Evolutionary conservation across 2,888 invertebrate genomes (phyloP).

Genomic region (Lepas anatifera): DNA sequence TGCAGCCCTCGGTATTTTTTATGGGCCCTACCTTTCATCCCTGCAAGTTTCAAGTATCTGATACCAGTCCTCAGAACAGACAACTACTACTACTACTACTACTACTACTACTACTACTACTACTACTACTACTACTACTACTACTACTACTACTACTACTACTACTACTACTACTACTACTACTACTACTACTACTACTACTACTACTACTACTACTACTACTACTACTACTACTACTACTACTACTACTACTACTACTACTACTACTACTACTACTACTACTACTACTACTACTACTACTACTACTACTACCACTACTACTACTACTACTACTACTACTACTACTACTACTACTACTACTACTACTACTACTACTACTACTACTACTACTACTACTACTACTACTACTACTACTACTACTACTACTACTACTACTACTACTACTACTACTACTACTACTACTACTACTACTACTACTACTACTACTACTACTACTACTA

Average conservation of each 20-base stretch:
- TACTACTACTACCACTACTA: neutral
- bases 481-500: slow-evolving; percentile 13
- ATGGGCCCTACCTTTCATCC: too few relatives aligned
- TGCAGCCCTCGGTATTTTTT: too few relatives aligned
- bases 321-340: neutral
- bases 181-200: neutral
- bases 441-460: slow-evolving; percentile 16
- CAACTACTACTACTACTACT: slow-evolving; percentile 6
- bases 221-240: slow-evolving; percentile 4
- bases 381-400: slow-evolving; percentile 2
- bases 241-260: neutral
- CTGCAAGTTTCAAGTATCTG: too few relatives aligned
- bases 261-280: neutral
- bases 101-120: neutral
- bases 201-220: slow-evolving; percentile 13
- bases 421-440: neutral
- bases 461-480: slow-evolving; percentile 15
- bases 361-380: neutral
- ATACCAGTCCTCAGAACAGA: too few relatives aligned
- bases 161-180: slow-evolving; percentile 5
- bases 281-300: neutral
- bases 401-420: slow-evolving; percentile 4
- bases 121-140: slow-evolving; percentile 2
- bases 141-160: neutral
- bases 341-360: neutral